Conservation (phyloP, 2,113 vertebrate species). For the Cavia porcellus region DNA sequence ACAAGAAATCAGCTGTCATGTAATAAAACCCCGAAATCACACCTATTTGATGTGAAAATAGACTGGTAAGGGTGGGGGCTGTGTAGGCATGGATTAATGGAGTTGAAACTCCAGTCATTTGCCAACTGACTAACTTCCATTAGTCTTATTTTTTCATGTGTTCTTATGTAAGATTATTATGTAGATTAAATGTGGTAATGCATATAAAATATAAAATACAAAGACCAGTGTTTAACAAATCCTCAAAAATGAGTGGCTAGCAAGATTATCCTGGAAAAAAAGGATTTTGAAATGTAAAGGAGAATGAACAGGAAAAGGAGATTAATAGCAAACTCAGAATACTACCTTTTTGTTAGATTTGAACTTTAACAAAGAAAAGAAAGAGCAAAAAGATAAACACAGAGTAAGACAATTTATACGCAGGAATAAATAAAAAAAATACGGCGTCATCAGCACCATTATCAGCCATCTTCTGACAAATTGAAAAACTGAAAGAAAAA, state of each 20-base stretch:
- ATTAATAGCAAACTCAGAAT: neutral
- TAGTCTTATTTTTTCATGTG: neutral
- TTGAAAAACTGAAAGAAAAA: constrained; percentile 16
- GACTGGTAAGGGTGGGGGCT: neutral
- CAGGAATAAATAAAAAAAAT: neutral
- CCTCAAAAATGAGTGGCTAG: neutral
- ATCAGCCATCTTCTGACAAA: neutral
- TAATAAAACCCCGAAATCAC: neutral
- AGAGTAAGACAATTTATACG: neutral
- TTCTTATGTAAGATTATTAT: neutral
- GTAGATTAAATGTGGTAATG: neutral
- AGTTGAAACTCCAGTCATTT: neutral
- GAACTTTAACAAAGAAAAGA: neutral
- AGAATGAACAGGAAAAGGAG: too few relatives aligned
- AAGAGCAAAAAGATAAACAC: neutral
- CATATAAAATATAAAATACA: neutral
- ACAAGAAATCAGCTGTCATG: neutral
- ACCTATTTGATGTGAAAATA: neutral
- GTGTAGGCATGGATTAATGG: too few relatives aligned
- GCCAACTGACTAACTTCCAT: neutral
- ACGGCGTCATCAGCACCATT: neutral
- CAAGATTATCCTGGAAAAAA: neutral
- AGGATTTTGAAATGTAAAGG: neutral
- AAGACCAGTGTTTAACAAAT: neutral
- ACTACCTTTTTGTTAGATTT: neutral